Percentiles rank a stretch among this genome's conserved stretches.
Conservation (phyloP, 2,113 vertebrate genomes). For the Diglossa brunneiventris region DNA sequence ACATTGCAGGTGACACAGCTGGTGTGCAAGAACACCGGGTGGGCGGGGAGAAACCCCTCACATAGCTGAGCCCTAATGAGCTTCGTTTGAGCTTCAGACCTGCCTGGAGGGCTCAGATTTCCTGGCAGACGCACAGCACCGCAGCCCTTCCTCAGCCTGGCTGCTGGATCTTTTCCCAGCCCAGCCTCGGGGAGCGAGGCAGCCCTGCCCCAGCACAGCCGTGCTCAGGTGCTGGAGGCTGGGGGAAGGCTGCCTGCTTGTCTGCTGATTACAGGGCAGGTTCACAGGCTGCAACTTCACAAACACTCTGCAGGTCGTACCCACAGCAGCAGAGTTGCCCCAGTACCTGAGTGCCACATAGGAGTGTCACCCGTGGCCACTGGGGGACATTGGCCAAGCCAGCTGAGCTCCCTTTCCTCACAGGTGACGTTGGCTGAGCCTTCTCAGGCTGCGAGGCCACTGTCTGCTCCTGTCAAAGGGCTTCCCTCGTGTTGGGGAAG, state of each 20-base stretch:
- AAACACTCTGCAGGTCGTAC: fast-evolving
- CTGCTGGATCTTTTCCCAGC: not conserved
- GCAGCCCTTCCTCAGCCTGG: not conserved
- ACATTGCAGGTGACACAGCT: not conserved
- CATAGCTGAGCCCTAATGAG: not conserved
- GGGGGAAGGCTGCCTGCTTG: not conserved
- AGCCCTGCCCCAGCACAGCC: not conserved
- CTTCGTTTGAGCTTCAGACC: not conserved
- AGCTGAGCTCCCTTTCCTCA: not conserved
- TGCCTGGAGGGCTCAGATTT: slow-evolving; percentile 14
- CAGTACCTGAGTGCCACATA: fast-evolving
- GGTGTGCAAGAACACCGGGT: too few species aligned
- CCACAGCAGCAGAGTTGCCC: not conserved
- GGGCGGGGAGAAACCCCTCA: not conserved
- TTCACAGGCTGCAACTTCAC: not conserved
- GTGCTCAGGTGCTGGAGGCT: not conserved
- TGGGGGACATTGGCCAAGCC: not conserved
- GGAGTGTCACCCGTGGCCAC: not conserved
- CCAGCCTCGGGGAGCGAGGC: not conserved
- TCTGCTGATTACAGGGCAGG: not conserved
- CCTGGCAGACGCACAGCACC: not conserved
- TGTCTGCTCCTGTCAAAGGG: not conserved
- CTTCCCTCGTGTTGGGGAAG: not conserved
- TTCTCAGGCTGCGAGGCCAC: not conserved
- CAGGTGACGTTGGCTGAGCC: not conserved